phyloP scores from a whole-genome alignment of 2,113 vertebrate species.

The Oreamnos americanus region DNA sequence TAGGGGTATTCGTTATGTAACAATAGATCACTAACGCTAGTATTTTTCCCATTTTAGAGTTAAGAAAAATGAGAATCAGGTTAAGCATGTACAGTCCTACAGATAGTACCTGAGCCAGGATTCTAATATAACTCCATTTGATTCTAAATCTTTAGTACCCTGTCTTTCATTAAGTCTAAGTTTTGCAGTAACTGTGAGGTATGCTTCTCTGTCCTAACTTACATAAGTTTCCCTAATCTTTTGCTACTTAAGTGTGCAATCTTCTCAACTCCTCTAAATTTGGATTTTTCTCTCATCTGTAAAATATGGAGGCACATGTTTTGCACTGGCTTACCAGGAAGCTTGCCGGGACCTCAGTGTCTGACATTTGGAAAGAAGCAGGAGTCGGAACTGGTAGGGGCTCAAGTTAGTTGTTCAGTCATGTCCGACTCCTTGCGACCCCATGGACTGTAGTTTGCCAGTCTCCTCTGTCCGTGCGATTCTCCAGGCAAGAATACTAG shows the following conservation, averaged over 20 bases:
- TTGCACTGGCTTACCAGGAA: neutral
- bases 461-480: neutral
- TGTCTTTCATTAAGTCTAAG: neutral
- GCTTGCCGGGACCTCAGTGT: neutral
- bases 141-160: neutral
- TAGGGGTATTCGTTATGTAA: neutral
- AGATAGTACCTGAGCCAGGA: neutral
- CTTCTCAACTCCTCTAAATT: neutral
- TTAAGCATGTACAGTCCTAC: neutral
- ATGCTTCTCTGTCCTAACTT: neutral
- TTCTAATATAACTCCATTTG: neutral
- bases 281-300: neutral
- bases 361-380: neutral
- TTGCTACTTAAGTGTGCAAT: neutral
- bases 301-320: neutral
- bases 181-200: neutral
- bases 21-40: neutral
- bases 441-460: neutral
- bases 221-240: neutral
- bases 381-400: neutral
- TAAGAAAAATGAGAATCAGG: neutral
- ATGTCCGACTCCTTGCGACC: fast-evolving
- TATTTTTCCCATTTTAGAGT: neutral
- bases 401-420: neutral
- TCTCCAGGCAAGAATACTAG: neutral